Percentiles rank a stretch among this genome's conserved stretches.
Conservation (phyloP, 2,113 vertebrate genomes). For the Heterocephalus glaber region DNA sequence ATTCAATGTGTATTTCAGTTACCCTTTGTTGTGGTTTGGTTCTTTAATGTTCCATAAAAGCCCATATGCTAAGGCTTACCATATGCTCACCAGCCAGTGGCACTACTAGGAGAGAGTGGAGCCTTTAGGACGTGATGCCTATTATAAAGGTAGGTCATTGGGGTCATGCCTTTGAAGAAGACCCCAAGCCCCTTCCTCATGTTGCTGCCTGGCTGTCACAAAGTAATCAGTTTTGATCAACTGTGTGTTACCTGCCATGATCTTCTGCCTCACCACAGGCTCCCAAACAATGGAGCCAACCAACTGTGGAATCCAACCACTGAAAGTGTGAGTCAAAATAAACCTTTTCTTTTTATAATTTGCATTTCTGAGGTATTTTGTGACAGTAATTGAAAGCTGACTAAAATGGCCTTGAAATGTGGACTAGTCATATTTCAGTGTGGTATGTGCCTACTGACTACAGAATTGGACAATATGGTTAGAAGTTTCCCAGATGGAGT, state of each 20-base stretch:
- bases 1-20: neutral
- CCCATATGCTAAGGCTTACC: rapidly evolving
- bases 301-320: rapidly evolving
- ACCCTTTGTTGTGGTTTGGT: neutral
- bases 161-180: neutral
- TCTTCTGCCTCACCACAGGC: rapidly evolving
- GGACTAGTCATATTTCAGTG: neutral
- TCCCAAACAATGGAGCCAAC: neutral
- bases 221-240: neutral
- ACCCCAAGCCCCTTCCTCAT: rapidly evolving
- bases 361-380: neutral
- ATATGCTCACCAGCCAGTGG: too few relatives aligned
- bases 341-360: neutral
- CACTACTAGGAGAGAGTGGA: too few relatives aligned
- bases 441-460: neutral
- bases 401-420: neutral
- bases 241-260: too few relatives aligned
- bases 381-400: neutral
- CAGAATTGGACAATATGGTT: neutral
- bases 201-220: rapidly evolving
- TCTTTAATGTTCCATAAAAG: neutral
- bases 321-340: neutral
- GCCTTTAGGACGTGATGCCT: rapidly evolving
- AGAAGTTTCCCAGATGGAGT: neutral
- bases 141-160: neutral